Evolutionary conservation across 1,140 invertebrate genomes (phyloP), one percentile per base, ranked within the genome.

Genomic region (Calliopsis andreniformis): DNA sequence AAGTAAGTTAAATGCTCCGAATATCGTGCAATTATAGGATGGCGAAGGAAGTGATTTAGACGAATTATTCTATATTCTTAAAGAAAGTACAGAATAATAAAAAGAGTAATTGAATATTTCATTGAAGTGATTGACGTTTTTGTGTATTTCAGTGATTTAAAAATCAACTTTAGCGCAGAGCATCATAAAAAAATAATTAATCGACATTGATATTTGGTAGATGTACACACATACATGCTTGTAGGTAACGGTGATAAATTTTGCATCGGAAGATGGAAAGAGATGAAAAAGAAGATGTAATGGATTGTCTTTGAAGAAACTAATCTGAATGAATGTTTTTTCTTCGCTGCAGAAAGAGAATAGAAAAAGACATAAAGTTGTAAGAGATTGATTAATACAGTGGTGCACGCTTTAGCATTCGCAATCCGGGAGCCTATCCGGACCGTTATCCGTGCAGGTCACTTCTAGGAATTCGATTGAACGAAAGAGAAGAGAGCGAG

Each of bases 11-110:
- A 25, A 23, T 18, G 28, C 43, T 45, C 7, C n/a, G 10, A 35
- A 35, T 25, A 64, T 53, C 28, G 63, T 75, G 71, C 71, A 75
- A 67, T 75, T 10, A 18, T 58, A 56, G 30, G 39, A 56, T 5
- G 49, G 18, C 20, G 16, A 73, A 73, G 5, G 20, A 42, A 10
- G n/a, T n/a, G 3, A 18, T 58, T 43, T n/a, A 3, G 28, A 2
- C n/a, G n/a, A 43, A 1, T n/a, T 23, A 53, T 55, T 16, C 1
- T 30, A 10, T 55, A 63, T 35, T 49, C 43, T 73, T 20, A 28
- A 35, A 30, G 39, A 25, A 32, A 35, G 23, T 8, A n/a, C 20
- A 39, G 3, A 42, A 10, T 6, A 8, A 35, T 39, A 35, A 28
- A 6, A 30, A 18, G 5, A 20, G 12, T 39, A 59, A 23, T 16